Evolutionary conservation across 2,113 vertebrate species (phyloP).

Genomic region (Lipotes vexillifer): DNA sequence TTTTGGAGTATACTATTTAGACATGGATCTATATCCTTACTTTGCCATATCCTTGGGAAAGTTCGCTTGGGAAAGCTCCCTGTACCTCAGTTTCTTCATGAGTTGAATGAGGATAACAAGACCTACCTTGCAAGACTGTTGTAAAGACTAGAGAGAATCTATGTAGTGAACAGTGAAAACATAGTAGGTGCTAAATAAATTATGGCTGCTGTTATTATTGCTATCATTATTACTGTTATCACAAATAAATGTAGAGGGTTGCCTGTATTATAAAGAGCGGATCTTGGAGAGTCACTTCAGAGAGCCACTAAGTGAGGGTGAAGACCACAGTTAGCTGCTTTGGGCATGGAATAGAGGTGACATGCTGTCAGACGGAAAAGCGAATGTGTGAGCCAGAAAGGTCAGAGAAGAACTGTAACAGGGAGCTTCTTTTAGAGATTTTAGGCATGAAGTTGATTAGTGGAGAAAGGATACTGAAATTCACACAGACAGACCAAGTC

Average conservation of each 20-base stretch:
- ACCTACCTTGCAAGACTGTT: not conserved
- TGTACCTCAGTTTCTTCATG: not conserved
- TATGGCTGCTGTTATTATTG: not conserved
- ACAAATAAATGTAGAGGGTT: not conserved
- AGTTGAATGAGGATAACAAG: not conserved
- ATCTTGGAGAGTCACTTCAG: not conserved
- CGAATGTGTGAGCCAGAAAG: not conserved
- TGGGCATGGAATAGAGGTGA: not conserved
- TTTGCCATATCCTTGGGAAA: not conserved
- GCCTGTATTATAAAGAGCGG: not conserved
- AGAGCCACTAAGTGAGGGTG: not conserved
- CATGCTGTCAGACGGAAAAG: not conserved
- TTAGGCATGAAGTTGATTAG: not conserved
- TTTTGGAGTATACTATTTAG: not conserved
- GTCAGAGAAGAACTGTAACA: not conserved
- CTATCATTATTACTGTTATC: not conserved
- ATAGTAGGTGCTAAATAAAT: not conserved
- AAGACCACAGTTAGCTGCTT: not conserved
- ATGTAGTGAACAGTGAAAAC: not conserved
- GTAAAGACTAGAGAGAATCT: not conserved
- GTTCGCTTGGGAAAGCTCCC: not conserved
- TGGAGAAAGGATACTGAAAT: slow-evolving; percentile 34
- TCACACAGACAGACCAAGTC: slow-evolving; percentile 36
- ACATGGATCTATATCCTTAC: not conserved
- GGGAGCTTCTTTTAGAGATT: not conserved